Percentiles rank a stretch among this genome's conserved stretches.
Conservation (phyloP, 2,797 vertebrate species). For the Darevskia mixta region DNA sequence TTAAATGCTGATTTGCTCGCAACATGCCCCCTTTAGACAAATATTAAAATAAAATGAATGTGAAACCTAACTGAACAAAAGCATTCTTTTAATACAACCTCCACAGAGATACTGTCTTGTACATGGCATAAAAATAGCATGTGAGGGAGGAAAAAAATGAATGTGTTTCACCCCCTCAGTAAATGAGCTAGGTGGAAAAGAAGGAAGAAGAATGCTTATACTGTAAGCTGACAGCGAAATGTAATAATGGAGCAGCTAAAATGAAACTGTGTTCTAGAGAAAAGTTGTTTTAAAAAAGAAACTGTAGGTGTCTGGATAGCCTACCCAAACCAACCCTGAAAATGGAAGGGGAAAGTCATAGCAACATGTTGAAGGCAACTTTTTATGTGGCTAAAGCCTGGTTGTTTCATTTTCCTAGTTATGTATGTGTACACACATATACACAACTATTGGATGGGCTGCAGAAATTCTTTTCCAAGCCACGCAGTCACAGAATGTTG, state of each 20-base stretch:
- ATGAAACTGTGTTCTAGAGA: neutral
- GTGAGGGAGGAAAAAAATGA: neutral
- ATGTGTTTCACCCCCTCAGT: neutral
- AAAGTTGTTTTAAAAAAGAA: neutral
- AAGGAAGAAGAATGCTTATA: neutral
- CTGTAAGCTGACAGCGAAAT: neutral
- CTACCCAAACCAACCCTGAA: neutral
- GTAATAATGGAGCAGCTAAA: neutral
- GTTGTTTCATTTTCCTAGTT: neutral
- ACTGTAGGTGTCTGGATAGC: neutral
- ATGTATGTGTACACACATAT: neutral
- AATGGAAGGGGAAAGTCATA: neutral
- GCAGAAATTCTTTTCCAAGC: neutral
- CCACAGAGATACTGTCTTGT: neutral
- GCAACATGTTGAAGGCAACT: neutral
- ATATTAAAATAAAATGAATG: no score
- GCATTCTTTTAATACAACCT: neutral
- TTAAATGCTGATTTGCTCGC: no score
- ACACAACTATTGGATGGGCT: neutral
- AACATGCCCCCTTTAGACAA: no score
- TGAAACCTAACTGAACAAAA: no score
- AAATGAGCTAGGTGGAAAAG: slow-evolving; percentile 7
- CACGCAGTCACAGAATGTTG: slow-evolving; percentile 8
- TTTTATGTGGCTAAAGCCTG: neutral
- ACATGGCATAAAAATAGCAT: neutral